Evolutionary conservation across 2,113 vertebrate genomes (phyloP).

Genomic region (Bothrops jararaca): DNA sequence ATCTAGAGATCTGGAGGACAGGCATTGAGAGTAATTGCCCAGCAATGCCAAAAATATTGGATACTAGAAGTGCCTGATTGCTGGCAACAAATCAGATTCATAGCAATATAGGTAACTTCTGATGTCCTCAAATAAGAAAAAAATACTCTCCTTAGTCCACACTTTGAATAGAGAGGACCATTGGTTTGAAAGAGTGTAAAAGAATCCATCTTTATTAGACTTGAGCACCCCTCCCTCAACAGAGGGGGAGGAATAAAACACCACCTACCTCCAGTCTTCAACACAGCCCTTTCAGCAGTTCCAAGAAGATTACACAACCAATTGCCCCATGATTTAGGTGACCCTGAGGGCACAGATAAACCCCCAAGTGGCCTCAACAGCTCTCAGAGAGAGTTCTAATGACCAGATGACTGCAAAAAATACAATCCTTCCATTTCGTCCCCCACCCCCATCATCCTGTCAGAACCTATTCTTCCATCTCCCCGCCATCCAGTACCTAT

Average conservation of each 20-base stretch:
- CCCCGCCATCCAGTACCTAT: neutral
- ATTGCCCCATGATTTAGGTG: neutral
- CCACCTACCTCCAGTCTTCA: neutral
- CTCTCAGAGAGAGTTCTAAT: neutral
- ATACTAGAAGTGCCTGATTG: neutral
- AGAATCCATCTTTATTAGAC: neutral
- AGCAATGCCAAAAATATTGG: neutral
- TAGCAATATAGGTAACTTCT: neutral
- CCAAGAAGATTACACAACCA: neutral
- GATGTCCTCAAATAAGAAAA: neutral
- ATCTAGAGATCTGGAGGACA: neutral
- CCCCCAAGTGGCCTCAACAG: neutral
- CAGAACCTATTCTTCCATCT: neutral
- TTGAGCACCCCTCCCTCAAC: neutral
- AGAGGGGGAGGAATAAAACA: neutral
- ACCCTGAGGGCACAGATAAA: neutral
- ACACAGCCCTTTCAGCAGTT: neutral
- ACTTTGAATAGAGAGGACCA: neutral
- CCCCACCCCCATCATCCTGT: neutral
- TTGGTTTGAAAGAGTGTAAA: neutral
- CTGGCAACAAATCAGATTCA: neutral
- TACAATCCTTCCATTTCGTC: neutral
- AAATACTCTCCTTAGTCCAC: neutral
- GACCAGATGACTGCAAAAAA: neutral
- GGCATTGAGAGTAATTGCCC: neutral